phyloP scores from a whole-genome alignment of 2,113 vertebrate genomes.

The Leucoraja erinaceus region DNA sequence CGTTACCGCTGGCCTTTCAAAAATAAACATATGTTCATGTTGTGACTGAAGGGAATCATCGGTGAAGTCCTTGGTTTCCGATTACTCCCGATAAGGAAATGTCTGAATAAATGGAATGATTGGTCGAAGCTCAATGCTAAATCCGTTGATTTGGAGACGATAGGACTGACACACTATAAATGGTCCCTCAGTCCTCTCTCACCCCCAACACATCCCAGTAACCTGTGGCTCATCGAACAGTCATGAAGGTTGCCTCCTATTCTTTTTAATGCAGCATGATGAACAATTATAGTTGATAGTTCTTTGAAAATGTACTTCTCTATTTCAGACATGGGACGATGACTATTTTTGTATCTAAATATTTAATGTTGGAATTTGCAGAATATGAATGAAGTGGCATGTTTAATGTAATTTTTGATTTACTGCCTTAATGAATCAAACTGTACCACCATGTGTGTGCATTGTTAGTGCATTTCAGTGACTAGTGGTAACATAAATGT shows the following conservation, averaged over 20 bases:
- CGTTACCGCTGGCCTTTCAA: not conserved
- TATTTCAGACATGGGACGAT: not conserved
- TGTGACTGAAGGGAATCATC: not conserved
- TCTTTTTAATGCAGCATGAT: not conserved
- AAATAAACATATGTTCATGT: not conserved
- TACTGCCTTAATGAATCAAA: no score
- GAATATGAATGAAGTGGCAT: not conserved
- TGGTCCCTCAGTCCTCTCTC: not conserved
- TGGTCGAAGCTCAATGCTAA: not conserved
- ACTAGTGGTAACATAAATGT: no score
- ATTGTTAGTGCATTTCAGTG: no score
- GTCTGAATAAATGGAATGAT: not conserved
- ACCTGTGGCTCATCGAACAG: no score
- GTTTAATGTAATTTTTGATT: not conserved
- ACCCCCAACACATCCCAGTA: no score
- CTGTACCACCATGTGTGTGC: no score
- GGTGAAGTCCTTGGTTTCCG: not conserved
- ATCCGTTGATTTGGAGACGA: slow-evolving; percentile 2
- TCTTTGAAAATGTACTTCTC: not conserved
- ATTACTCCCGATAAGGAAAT: not conserved
- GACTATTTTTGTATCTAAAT: not conserved
- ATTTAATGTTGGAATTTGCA: not conserved
- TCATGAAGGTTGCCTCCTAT: not conserved
- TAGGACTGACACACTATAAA: slow-evolving; percentile 10
- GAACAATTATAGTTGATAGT: not conserved